These are phyloP conservation scores for Chrysomela aeneicollis DNA, from an alignment of 2,888 invertebrate genomes.

Conservation along the genomic window DNA sequence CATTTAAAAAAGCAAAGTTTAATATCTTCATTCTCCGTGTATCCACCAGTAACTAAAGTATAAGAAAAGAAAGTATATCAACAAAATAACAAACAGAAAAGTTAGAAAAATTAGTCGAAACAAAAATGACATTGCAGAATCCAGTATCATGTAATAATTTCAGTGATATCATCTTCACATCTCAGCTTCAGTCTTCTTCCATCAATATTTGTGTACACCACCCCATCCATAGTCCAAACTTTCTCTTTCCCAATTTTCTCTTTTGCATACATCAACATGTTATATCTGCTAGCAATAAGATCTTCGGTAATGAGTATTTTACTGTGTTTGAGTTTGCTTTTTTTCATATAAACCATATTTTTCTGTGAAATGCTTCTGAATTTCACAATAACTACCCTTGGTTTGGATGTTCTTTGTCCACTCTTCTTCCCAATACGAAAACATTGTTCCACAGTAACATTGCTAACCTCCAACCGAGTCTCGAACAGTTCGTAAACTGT, in stretches of 20 bases:
- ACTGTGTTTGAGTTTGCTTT: not conserved
- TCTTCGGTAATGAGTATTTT: not conserved
- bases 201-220: constrained; percentile 4
- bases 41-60: not conserved
- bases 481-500: not conserved
- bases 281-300: not conserved
- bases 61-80: not conserved
- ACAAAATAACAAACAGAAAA: not conserved
- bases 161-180: not conserved
- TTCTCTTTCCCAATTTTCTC: not conserved
- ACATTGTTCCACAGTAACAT: constrained; percentile 6
- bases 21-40: not conserved
- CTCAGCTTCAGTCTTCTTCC: not conserved
- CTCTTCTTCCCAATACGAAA: constrained; percentile 1
- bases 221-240: constrained; percentile 6
- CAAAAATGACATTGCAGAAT: not conserved
- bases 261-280: not conserved
- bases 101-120: not conserved
- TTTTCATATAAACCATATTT: constrained; percentile 3
- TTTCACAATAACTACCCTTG: not conserved
- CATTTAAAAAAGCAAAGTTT: not conserved
- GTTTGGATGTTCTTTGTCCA: not conserved
- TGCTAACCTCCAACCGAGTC: not conserved
- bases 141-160: constrained; percentile 2
- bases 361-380: not conserved